Percentiles rank a stretch among this genome's conserved stretches.
Conservation (phyloP, 2,888 invertebrate genomes). For the Phyto melanocephala region DNA sequence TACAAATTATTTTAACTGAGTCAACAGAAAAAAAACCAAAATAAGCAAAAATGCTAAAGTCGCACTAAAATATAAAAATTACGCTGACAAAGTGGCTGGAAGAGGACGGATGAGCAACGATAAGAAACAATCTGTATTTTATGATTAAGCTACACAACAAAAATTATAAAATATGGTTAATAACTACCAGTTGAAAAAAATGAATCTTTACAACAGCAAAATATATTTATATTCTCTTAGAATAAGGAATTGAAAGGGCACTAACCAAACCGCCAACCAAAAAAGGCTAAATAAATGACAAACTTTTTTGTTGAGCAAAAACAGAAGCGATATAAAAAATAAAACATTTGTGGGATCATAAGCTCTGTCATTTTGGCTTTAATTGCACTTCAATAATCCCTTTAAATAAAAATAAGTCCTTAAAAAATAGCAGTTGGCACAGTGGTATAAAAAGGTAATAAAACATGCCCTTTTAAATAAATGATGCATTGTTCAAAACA, state of each 20-base stretch:
- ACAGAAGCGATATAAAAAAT: background rate
- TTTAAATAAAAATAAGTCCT: constrained; percentile 26
- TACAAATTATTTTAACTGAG: constrained; percentile 62
- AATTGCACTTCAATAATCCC: constrained; percentile 78
- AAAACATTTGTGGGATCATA: constrained; percentile 52
- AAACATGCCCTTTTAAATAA: background rate
- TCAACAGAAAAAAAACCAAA: constrained; percentile 36
- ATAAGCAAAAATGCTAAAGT: background rate
- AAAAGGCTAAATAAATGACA: constrained; percentile 60
- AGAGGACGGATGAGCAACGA: constrained; percentile 39
- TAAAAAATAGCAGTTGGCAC: constrained; percentile 38
- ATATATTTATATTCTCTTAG: background rate
- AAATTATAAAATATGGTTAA: constrained; percentile 64
- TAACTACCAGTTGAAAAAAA: constrained; percentile 45
- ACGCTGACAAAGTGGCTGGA: constrained; percentile 61
- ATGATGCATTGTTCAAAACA: too few relatives aligned
- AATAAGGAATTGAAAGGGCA: constrained; percentile 58
- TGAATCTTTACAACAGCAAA: constrained; percentile 1
- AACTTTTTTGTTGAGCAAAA: constrained; percentile 27
- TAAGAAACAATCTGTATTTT: constrained; percentile 62
- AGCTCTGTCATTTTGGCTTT: constrained; percentile 76
- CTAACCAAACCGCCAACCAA: constrained; percentile 38
- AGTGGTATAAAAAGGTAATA: background rate
- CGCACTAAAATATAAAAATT: constrained; percentile 47
- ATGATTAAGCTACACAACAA: constrained; percentile 62